These are phyloP conservation scores for Ips typographus DNA, from an alignment of 1,140 invertebrate genomes.

Conservation along the genomic window DNA sequence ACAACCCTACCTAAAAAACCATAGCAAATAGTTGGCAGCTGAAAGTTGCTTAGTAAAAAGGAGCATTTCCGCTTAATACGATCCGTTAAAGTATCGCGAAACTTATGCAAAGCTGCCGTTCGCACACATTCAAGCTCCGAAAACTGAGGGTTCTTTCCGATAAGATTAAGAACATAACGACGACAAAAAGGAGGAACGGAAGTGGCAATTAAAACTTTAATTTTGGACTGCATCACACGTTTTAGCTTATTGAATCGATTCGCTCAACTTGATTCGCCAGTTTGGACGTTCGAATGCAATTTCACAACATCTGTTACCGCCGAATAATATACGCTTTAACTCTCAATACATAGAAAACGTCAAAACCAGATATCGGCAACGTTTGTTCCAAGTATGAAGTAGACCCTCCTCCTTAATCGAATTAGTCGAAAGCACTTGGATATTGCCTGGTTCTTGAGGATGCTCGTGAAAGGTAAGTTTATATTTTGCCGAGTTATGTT, in stretches of 20 bases:
- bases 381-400: constrained; percentile 7
- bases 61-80: not conserved
- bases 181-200: not conserved
- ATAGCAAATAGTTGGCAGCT: too few relatives aligned
- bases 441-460: not conserved
- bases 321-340: not conserved
- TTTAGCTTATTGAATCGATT: constrained; percentile 3
- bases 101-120: constrained; percentile 2
- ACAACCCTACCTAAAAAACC: too few relatives aligned
- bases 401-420: constrained; percentile 1
- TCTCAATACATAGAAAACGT: constrained; percentile 11
- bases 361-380: constrained; percentile 10
- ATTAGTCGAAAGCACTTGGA: constrained; percentile 1
- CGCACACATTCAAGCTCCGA: not conserved
- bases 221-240: constrained; percentile 1
- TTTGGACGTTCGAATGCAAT: not conserved
- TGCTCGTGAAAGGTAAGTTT: not conserved
- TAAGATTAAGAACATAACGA: not conserved
- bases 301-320: constrained; percentile 1
- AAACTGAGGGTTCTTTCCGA: not conserved
- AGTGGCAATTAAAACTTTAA: constrained; percentile 3
- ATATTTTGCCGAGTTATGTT: not conserved
- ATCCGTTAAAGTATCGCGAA: not conserved
- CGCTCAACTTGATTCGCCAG: not conserved
- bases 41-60: too few relatives aligned